Evolutionary conservation across 2,113 vertebrate species (phyloP), one percentile per base, ranked within the genome.

Genomic region (Oreotrochilus melanogaster): DNA sequence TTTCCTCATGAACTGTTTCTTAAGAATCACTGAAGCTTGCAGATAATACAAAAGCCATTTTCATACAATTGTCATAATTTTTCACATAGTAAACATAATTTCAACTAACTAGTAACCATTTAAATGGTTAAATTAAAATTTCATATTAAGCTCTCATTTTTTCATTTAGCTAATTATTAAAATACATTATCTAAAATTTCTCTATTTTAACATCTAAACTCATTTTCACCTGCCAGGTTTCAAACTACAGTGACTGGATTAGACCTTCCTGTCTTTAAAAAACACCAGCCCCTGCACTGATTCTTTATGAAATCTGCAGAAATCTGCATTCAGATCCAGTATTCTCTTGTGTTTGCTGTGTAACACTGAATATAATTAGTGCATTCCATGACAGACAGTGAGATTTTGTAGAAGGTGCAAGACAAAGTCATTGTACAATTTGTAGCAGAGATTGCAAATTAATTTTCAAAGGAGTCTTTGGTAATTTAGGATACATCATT

Each of bases 281-380:
- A 17, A 3, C 37, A 56, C 17, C 18, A 64, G 25, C 39, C 28
- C 8, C 73, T 56, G n/a, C 17, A 25, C 8, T 7, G 17, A 64
- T 22, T 25, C 33, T 50, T 84, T 58, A 57, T 31, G 30, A 71
- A 91, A 89, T 89, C 48, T 91, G 57, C 76, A 94, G 30, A 71
- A 91, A 89, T 89, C 48, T 91, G 57, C 76, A 94, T 74, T 91
- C 92, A 80, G 57, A 64, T n/a, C 53, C 48, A 82, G 33, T 61
- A 69, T 45, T 47, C 57, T 91, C 70, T 84, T 51, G 79, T 25
- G 16, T 70, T 78, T 71, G 42, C 65, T 43, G n/a, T n/a, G 9
- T 60, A 74, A 89, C 39, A 0, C 89, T 75, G 89, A 67, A 91
- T 85, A 31, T 62, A 67, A 91, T 91, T 81, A 89, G 80, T 64